Evolutionary conservation across 2,797 vertebrate species (phyloP), one percentile per base, ranked within the genome.

Genomic region (Sebastes nivosus): DNA sequence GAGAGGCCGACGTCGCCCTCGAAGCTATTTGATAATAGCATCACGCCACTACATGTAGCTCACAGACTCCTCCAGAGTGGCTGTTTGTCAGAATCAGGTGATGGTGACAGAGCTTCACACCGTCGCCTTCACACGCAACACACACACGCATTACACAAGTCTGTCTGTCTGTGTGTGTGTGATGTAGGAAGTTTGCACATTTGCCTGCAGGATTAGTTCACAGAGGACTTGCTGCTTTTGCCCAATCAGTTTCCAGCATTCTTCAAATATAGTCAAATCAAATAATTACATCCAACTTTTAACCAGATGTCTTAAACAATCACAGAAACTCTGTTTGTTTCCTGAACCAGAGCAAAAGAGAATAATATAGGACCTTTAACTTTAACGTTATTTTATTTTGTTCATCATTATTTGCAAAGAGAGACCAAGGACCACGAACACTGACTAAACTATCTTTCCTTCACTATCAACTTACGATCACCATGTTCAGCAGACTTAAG

Each of bases 61-160:
- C 38, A 57, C 79, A 92, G 85, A 36, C 77, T 71, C 70, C 71
- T 85, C 73, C 73, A 90, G 59, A 52, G 29, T 34, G 27, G 65
- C 46, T 58, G 54, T 61, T 70, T 85, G 88, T 94, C 93, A 92
- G 36, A 77, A 68, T 89, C 92, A 93, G 36, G 36, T 36, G 36
- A 36, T 36, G 90, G 14, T 55, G 75, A 65, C 27, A 13, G 38
- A 27, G 52, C n/a, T 42, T 70, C n/a, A 59, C 59, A 1, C 63
- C 57, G 18, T 4, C 24, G 12, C 32, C n/a, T 42, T 72, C n/a
- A 59, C 59, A 1, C 63, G 1, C 58, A 57, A 65, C n/a, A 58
- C 4, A 58, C 4, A 46, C 11, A 50, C 46, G 46, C 16, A 1
- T 30, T 22, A 46, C 20, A 29, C 6, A 24, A 29, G 38, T 18